These are phyloP conservation scores for Pterobdella sp. DNA, from an alignment of 2,888 invertebrate species.

Conservation along the genomic window DNA sequence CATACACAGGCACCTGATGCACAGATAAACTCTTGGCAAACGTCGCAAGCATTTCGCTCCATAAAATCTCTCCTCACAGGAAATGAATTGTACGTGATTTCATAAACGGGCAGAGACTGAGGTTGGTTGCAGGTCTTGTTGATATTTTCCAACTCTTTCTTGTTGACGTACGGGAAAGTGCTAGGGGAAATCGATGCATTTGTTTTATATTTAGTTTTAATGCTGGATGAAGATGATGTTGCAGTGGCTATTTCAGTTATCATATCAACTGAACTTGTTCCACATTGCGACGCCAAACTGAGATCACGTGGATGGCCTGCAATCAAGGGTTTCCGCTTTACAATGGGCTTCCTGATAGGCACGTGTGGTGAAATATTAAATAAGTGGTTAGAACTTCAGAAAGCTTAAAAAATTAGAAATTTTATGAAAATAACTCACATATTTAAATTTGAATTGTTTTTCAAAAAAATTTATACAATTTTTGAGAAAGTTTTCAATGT, in stretches of 20 bases:
- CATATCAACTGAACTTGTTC: background rate
- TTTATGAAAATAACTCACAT: background rate
- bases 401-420: background rate
- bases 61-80: background rate
- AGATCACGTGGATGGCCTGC: constrained; percentile 10
- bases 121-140: constrained; percentile 2
- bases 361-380: too few species aligned
- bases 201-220: background rate
- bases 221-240: background rate
- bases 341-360: background rate
- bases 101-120: background rate
- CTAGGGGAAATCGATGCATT: background rate
- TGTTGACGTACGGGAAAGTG: background rate
- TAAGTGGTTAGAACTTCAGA: background rate
- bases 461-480: background rate
- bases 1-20: background rate
- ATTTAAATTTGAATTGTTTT: background rate
- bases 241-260: background rate
- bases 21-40: background rate
- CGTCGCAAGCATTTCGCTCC: background rate
- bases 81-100: constrained; percentile 1
- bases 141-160: background rate
- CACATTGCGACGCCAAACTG: background rate
- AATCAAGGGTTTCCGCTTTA: constrained; percentile 5
- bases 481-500: background rate